Conservation (phyloP, 2,113 vertebrate genomes). For the Campylomormyrus numenius region DNA sequence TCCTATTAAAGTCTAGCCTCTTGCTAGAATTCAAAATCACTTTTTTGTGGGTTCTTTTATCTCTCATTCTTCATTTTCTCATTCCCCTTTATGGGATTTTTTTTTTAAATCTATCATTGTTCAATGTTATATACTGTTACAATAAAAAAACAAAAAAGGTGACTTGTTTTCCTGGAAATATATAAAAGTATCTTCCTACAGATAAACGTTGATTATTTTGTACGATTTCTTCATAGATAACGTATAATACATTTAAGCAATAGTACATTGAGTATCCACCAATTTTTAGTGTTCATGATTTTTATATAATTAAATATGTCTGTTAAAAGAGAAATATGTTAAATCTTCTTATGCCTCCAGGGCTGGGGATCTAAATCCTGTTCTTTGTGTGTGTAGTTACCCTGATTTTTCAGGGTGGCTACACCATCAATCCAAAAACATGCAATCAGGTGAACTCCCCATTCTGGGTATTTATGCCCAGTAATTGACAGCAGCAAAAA, state of each 20-base stretch:
- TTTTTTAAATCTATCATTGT: conserved; percentile 11
- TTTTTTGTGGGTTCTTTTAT: conserved; percentile 14
- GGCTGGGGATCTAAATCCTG: not conserved
- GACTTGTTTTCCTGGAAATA: not conserved
- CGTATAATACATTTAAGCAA: not conserved
- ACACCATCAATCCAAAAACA: not conserved
- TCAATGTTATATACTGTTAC: not conserved
- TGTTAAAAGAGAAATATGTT: not conserved
- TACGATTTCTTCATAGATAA: not conserved
- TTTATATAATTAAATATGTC: not conserved
- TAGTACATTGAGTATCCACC: not conserved
- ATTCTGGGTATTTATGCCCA: not conserved
- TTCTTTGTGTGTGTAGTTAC: not conserved
- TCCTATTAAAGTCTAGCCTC: not conserved
- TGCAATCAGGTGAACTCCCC: not conserved
- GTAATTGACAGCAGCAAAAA: not conserved
- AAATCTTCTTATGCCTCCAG: not conserved
- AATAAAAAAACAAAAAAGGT: not conserved
- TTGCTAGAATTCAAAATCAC: not conserved
- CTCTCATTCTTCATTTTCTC: not conserved
- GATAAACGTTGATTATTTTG: not conserved
- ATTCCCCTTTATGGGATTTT: conserved; percentile 6
- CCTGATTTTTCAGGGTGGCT: not conserved
- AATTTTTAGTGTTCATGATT: not conserved
- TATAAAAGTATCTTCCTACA: not conserved